Evolutionary conservation across 2,113 vertebrate species (phyloP).

Genomic region (Rhea americana): DNA sequence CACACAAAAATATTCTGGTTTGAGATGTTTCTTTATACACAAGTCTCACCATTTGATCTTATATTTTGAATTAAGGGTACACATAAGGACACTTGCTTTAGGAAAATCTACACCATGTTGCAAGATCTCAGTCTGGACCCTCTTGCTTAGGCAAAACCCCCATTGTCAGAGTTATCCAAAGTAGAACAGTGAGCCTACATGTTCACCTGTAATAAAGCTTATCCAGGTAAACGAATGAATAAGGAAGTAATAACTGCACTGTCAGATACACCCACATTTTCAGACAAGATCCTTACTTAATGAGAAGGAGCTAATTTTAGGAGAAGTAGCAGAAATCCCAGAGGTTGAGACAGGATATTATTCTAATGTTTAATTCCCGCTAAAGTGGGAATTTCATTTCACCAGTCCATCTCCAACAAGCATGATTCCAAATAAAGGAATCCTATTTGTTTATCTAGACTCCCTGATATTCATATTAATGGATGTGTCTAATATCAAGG

Average conservation of each 20-base stretch:
- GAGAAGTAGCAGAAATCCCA: neutral
- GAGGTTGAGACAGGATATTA: neutral
- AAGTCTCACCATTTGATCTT: neutral
- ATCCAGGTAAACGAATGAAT: neutral
- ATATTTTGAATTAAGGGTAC: neutral
- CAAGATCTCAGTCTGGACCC: neutral
- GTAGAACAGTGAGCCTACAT: neutral
- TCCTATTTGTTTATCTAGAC: neutral
- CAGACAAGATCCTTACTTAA: neutral
- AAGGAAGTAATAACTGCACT: neutral
- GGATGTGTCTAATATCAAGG: neutral
- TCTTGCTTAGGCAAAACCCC: neutral
- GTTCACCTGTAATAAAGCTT: neutral
- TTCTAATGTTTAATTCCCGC: neutral
- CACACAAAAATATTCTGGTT: neutral
- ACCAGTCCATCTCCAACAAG: neutral
- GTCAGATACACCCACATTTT: neutral
- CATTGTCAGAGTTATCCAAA: neutral
- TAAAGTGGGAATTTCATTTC: neutral
- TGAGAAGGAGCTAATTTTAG: neutral
- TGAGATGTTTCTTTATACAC: neutral
- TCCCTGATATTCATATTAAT: fast-evolving
- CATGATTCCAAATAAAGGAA: neutral
- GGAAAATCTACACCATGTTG: neutral
- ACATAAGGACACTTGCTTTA: neutral